Evolutionary conservation across 2,113 vertebrate genomes (phyloP).

Genomic region (Scalopus aquaticus): DNA sequence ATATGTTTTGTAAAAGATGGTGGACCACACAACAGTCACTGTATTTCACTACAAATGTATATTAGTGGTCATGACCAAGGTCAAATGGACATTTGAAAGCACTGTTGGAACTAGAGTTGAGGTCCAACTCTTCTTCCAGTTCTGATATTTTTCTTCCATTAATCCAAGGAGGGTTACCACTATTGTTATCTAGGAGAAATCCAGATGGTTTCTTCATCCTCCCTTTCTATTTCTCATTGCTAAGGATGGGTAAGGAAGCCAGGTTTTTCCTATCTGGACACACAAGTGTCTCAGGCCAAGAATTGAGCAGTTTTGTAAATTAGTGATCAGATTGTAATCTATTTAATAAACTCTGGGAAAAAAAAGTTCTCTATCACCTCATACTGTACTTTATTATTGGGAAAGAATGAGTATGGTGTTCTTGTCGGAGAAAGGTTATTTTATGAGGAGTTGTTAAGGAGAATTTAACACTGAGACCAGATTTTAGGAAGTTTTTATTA

Average conservation of each 20-base stretch:
- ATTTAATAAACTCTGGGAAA: neutral
- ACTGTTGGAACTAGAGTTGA: neutral
- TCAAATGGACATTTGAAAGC: neutral
- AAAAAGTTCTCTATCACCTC: neutral
- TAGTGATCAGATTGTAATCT: neutral
- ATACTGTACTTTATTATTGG: neutral
- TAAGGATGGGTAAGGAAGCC: neutral
- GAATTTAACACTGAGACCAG: neutral
- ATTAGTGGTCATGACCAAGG: neutral
- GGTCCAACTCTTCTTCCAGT: too few species aligned
- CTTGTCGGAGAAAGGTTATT: neutral
- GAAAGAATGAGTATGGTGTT: neutral
- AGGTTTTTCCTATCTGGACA: neutral
- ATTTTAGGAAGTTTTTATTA: constrained; percentile 19
- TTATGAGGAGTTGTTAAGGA: neutral
- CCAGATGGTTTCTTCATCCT: neutral
- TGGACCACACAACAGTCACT: neutral
- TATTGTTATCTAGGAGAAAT: neutral
- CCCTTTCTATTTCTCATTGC: neutral
- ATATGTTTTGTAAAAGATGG: neutral
- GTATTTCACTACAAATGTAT: neutral
- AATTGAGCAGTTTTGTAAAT: neutral
- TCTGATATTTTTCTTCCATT: neutral
- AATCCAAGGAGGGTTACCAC: neutral
- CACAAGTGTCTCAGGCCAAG: neutral